phyloP scores from a whole-genome alignment of 2,888 invertebrate genomes.

The Monopis laevigella region DNA sequence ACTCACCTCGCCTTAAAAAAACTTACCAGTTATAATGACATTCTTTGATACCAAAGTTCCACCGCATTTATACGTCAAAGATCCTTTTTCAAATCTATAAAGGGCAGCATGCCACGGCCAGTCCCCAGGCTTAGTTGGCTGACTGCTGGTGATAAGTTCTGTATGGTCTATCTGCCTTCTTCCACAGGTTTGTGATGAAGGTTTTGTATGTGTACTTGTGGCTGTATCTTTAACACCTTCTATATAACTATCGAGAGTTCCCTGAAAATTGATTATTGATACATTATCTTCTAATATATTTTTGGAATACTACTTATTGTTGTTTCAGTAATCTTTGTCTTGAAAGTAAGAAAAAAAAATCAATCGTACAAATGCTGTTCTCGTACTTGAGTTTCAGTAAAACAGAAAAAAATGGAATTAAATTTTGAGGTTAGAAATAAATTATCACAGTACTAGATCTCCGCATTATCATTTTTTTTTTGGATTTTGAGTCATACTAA shows the following conservation, averaged over 20 bases:
- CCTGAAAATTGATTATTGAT: conserved; percentile 1
- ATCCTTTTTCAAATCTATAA: conserved; percentile 25
- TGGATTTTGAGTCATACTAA: no score
- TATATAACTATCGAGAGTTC: not conserved
- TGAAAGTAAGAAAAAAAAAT: no score
- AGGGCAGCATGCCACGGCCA: conserved; percentile 52
- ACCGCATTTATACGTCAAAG: conserved; percentile 37
- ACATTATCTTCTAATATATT: not conserved
- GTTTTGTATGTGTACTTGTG: conserved; percentile 14
- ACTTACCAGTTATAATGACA: conserved; percentile 39
- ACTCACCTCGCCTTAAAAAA: no score
- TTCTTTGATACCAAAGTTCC: conserved; percentile 36
- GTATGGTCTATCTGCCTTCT: conserved; percentile 31
- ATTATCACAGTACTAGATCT: no score
- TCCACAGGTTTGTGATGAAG: conserved; percentile 26
- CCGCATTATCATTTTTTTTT: no score
- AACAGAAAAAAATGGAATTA: no score
- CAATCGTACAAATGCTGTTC: no score
- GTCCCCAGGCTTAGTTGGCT: conserved; percentile 36
- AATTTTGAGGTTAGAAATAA: no score
- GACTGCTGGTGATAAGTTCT: conserved; percentile 36
- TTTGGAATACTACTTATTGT: not conserved
- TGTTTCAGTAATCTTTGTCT: no score
- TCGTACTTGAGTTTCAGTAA: no score
- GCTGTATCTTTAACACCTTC: conserved; percentile 20